These are phyloP conservation scores for Entomyzon cyanotis DNA, from an alignment of 2,113 vertebrate genomes.

Conservation along the genomic window DNA sequence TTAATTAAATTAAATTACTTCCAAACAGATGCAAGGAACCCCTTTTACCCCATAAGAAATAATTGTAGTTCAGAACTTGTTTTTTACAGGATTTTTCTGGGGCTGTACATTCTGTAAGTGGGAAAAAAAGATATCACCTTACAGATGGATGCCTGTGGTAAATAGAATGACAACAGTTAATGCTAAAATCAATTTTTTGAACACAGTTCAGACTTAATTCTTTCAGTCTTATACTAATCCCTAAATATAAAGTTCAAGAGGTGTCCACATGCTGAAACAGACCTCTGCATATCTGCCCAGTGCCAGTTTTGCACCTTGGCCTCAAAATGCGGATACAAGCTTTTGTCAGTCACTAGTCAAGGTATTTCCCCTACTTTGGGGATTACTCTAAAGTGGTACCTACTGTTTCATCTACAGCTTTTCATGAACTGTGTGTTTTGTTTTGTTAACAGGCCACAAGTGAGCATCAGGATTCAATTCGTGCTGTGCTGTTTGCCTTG, in stretches of 20 bases:
- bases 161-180: not conserved
- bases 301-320: not conserved
- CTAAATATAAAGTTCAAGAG: not conserved
- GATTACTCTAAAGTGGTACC: not conserved
- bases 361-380: not conserved
- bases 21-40: not conserved
- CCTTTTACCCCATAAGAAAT: not conserved
- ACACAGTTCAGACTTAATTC: not conserved
- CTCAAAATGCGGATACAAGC: rapidly evolving
- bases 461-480: not conserved
- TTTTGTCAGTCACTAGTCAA: not conserved
- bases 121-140: not conserved
- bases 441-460: not conserved
- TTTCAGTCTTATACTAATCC: not conserved
- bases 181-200: not conserved
- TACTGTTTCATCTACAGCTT: not conserved
- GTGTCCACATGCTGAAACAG: not conserved
- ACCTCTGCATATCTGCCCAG: not conserved
- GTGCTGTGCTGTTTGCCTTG: not conserved
- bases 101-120: not conserved
- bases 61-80: not conserved
- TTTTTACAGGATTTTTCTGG: not conserved
- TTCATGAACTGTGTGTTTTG: not conserved
- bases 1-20: not conserved
- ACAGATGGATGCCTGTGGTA: not conserved